These are phyloP conservation scores for Amiota mariae DNA, from an alignment of 2,888 invertebrate species.

Conservation along the genomic window DNA sequence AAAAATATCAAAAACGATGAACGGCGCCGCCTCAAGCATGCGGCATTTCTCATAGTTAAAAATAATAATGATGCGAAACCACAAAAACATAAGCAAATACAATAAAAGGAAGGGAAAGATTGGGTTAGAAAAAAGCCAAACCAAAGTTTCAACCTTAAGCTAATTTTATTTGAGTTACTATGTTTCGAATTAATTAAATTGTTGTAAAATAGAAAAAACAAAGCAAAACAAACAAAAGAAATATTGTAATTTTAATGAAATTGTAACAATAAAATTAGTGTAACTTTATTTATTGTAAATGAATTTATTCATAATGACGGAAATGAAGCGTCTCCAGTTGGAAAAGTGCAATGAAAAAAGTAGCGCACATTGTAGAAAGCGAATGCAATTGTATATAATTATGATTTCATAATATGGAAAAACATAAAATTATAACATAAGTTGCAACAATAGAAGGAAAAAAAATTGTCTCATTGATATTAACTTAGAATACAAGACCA, in stretches of 20 bases:
- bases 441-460: too few species aligned
- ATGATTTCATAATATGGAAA: too few species aligned
- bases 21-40: conserved; percentile 10
- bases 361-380: background rate
- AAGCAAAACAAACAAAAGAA: conserved; percentile 3
- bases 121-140: background rate
- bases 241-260: conserved; percentile 4
- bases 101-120: background rate
- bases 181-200: conserved; percentile 8
- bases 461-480: too few species aligned
- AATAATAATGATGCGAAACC: conserved; percentile 7
- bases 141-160: background rate
- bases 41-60: conserved; percentile 21
- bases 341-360: background rate
- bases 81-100: background rate
- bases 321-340: background rate
- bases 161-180: background rate
- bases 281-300: background rate
- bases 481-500: too few species aligned
- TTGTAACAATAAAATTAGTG: background rate
- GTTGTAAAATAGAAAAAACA: conserved; percentile 17
- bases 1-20: background rate
- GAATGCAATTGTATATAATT: too few species aligned
- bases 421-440: too few species aligned
- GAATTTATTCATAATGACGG: background rate